These are phyloP conservation scores for Hypolimnas misippus DNA, from an alignment of 2,888 invertebrate genomes.

Conservation along the genomic window DNA sequence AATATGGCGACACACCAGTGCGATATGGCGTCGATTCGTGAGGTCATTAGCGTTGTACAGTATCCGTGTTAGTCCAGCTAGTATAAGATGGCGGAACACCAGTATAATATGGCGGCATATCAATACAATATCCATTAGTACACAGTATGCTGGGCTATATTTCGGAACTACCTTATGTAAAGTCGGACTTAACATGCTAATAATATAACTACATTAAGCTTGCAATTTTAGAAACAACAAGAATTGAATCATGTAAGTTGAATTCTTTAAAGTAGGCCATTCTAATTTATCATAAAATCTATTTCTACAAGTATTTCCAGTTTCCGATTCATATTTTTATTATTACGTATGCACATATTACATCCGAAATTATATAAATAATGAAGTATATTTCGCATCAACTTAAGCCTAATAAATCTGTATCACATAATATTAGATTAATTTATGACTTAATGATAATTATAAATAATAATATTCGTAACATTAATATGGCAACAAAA, in stretches of 20 bases:
- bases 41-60: too few species aligned
- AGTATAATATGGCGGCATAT: too few species aligned
- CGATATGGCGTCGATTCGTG: too few species aligned
- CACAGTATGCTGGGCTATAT: too few species aligned
- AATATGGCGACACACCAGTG: too few species aligned
- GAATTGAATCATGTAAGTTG: neutral
- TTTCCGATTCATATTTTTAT: conserved; percentile 20
- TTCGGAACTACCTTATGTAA: neutral
- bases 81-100: too few species aligned
- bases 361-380: conserved; percentile 20
- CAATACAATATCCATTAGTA: too few species aligned
- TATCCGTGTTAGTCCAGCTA: too few species aligned
- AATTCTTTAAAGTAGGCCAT: conserved; percentile 21
- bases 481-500: conserved; percentile 84
- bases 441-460: conserved; percentile 77
- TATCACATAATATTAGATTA: conserved; percentile 80
- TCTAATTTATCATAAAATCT: conserved; percentile 12
- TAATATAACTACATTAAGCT: conserved; percentile 1
- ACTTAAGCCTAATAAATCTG: conserved; percentile 63
- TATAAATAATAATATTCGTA: conserved; percentile 81
- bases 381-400: conserved; percentile 36
- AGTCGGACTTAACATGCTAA: conserved; percentile 12
- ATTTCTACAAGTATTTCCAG: conserved; percentile 27
- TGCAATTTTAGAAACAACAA: neutral
- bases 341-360: conserved; percentile 18